Evolutionary conservation across 2,888 invertebrate genomes (phyloP), one percentile per base, ranked within the genome.

Genomic region (Catocala fraxini): DNA sequence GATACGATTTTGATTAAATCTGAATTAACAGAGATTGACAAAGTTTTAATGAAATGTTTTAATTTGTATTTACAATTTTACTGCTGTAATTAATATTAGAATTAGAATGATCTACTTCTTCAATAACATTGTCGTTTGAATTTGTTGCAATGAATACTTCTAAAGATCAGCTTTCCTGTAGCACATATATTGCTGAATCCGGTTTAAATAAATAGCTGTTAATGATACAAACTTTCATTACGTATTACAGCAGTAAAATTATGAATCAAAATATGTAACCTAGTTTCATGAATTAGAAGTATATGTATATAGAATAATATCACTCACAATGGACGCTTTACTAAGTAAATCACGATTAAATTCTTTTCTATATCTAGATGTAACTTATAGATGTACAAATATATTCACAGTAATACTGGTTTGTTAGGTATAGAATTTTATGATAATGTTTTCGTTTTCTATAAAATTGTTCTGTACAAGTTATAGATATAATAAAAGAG

Each of bases 281-380:
- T 75, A 51, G 42, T 65, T 59, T 70, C 25, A 65, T 56, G 68
- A 65, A 57, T 59, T 61, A 73, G 61, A 65, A 57, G 60, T 75
- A 72, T 54, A 63, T 74, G 56, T 71, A 71, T 58, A 72, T 75
- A 73, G 75, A 70, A 73, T 67, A 71, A 70, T 77, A 80, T 79
- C 73, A 83, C 77, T 77, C 84, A 83, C 83, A 64, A 83, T 78
- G 79, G 75, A 83, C 83, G 83, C 83, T 84, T 83, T 84, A 84
- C 73, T 78, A 77, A 70, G 57, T 71, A 75, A 77, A 77, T 73
- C 83, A 83, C 83, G 46, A 73, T 81, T 69, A 77, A 81, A 77
- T 77, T 76, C 70, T 77, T 75, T 79, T 71, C 68, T 73, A 74
- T 61, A 63, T 46, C 59, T 76, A 74, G 71, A 15, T 68, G 56